Percentiles rank a stretch among this genome's conserved stretches.
Conservation (phyloP, 2,888 invertebrate genomes). For the Venustoraphidia nigricollis region DNA sequence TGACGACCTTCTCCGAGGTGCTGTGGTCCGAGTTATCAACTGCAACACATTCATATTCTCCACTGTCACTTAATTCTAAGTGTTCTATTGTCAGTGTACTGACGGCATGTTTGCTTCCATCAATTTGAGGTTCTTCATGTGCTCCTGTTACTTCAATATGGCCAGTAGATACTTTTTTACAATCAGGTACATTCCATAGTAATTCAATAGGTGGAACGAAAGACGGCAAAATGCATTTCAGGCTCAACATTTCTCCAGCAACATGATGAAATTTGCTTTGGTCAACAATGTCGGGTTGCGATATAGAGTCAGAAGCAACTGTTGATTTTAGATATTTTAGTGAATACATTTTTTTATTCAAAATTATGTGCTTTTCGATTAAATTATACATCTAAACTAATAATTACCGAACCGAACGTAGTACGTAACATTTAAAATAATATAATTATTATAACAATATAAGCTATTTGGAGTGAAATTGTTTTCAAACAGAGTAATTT, state of each 20-base stretch:
- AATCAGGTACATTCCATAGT: conserved; percentile 21
- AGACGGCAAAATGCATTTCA: conserved; percentile 21
- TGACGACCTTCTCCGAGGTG: conserved; percentile 11
- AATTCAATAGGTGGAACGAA: conserved; percentile 18
- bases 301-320: conserved; percentile 9
- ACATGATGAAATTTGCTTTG: conserved; percentile 8
- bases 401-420: too few relatives aligned
- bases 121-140: neutral
- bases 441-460: too few relatives aligned
- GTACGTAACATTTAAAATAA: too few relatives aligned
- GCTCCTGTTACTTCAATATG: neutral
- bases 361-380: too few relatives aligned
- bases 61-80: conserved; percentile 4
- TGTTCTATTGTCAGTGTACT: conserved; percentile 4
- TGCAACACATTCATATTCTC: conserved; percentile 18
- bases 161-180: neutral
- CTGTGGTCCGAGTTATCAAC: conserved; percentile 14
- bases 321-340: conserved; percentile 3
- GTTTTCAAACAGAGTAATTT: too few relatives aligned
- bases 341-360: too few relatives aligned
- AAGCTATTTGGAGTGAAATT: too few relatives aligned
- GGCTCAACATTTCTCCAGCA: conserved; percentile 19
- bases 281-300: conserved; percentile 7
- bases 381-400: too few relatives aligned
- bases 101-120: too few relatives aligned